Evolutionary conservation across 1,140 invertebrate species (phyloP).

Genomic region (Heliothis virescens): DNA sequence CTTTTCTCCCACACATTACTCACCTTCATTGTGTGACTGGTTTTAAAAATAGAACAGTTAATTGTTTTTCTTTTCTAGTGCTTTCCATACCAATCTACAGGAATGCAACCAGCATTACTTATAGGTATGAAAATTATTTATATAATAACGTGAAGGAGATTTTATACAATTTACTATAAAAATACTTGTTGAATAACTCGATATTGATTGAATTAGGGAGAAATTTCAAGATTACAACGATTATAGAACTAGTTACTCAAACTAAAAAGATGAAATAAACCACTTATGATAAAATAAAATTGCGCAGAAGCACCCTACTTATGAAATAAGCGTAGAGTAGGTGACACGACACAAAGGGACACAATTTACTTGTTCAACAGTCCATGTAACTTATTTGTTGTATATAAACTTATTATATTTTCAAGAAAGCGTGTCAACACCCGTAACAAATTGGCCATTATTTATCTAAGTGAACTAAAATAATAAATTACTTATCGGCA

Average conservation of each 20-base stretch:
- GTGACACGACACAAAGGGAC: slow-evolving; percentile 15
- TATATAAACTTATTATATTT: background rate
- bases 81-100: background rate
- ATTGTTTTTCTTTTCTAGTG: background rate
- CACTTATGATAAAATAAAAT: slow-evolving; percentile 6
- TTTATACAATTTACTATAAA: too few relatives aligned
- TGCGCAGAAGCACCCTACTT: slow-evolving; percentile 1
- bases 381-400: background rate
- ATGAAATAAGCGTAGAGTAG: slow-evolving; percentile 15
- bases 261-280: background rate
- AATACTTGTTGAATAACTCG: too few relatives aligned
- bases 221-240: too few relatives aligned
- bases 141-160: too few relatives aligned
- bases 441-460: slow-evolving; percentile 27
- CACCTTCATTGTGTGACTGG: background rate
- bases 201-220: too few relatives aligned
- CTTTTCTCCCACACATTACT: background rate
- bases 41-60: background rate
- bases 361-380: slow-evolving; percentile 7
- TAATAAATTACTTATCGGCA: slow-evolving; percentile 14
- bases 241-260: background rate
- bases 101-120: too few relatives aligned
- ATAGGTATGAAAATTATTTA: too few relatives aligned
- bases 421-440: slow-evolving; percentile 18
- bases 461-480: background rate